phyloP scores from a whole-genome alignment of 2,888 invertebrate genomes.

The Eubasilissa splendida region DNA sequence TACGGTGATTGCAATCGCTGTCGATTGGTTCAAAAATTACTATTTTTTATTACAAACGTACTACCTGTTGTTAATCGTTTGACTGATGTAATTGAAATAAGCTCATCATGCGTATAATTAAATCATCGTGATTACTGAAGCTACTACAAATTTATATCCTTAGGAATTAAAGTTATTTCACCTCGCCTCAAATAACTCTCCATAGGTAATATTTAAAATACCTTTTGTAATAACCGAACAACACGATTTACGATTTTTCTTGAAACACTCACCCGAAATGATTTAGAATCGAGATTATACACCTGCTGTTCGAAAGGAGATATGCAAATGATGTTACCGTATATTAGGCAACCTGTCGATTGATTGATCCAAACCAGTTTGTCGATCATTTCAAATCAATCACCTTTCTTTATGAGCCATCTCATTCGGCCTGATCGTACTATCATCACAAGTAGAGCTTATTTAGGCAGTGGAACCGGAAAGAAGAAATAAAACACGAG shows the following conservation, averaged over 20 bases:
- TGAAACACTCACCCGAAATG: conserved; percentile 54
- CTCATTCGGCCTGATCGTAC: conserved; percentile 54
- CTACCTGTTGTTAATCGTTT: background rate
- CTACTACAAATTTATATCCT: conserved; percentile 28
- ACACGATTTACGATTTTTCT: conserved; percentile 48
- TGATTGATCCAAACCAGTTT: conserved; percentile 58
- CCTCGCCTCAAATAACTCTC: conserved; percentile 29
- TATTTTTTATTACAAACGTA: conserved; percentile 3
- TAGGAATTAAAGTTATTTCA: conserved; percentile 23
- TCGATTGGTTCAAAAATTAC: background rate
- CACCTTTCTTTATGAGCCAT: conserved; percentile 58
- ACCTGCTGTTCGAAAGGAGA: conserved; percentile 48
- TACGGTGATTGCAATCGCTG: too few species aligned
- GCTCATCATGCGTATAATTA: conserved; percentile 25
- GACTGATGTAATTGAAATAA: conserved; percentile 24
- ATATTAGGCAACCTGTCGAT: conserved; percentile 59
- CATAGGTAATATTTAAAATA: conserved; percentile 30
- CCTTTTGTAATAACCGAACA: conserved; percentile 36
- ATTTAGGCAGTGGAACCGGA: conserved; percentile 51
- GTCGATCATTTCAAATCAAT: conserved; percentile 58
- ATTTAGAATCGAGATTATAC: conserved; percentile 57
- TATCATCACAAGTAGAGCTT: conserved; percentile 45
- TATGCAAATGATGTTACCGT: conserved; percentile 58
- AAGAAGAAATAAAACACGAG: conserved; percentile 53
- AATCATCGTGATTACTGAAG: conserved; percentile 9